These are phyloP conservation scores for Athrips mouffetella DNA, from an alignment of 2,888 invertebrate genomes.

Conservation along the genomic window DNA sequence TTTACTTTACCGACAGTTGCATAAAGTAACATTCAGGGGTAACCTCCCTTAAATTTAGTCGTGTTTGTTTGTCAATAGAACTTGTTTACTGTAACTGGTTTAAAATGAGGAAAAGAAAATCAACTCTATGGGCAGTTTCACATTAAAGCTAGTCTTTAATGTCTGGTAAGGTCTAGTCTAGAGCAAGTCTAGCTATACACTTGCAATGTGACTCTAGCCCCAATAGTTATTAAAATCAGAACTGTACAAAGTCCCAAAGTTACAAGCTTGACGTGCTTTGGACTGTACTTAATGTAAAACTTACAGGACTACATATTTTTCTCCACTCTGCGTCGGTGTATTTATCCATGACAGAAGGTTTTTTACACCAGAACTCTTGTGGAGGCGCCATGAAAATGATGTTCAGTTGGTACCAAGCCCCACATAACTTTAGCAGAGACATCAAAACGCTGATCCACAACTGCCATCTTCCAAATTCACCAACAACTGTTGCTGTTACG, in stretches of 20 bases:
- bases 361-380: slow-evolving; percentile 78
- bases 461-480: slow-evolving; percentile 81
- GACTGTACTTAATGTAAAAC: slow-evolving; percentile 20
- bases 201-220: background rate
- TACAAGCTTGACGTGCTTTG: background rate
- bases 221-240: slow-evolving; percentile 8
- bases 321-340: slow-evolving; percentile 66
- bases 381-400: slow-evolving; percentile 81
- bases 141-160: too few species aligned
- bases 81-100: too few species aligned
- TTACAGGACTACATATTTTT: slow-evolving; percentile 56
- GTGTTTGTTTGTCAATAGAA: too few species aligned
- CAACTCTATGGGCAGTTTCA: too few species aligned
- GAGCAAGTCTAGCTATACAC: background rate
- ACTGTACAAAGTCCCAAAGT: too few species aligned
- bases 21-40: too few species aligned
- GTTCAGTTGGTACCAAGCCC: slow-evolving; percentile 80
- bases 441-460: slow-evolving; percentile 70
- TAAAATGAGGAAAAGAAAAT: too few species aligned
- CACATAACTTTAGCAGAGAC: slow-evolving; percentile 78
- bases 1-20: background rate
- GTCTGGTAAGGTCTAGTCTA: background rate
- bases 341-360: slow-evolving; percentile 41
- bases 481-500: slow-evolving; percentile 59
- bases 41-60: too few species aligned